These are phyloP conservation scores for Muscicapa striata DNA, from an alignment of 2,797 vertebrate species.

Conservation along the genomic window DNA sequence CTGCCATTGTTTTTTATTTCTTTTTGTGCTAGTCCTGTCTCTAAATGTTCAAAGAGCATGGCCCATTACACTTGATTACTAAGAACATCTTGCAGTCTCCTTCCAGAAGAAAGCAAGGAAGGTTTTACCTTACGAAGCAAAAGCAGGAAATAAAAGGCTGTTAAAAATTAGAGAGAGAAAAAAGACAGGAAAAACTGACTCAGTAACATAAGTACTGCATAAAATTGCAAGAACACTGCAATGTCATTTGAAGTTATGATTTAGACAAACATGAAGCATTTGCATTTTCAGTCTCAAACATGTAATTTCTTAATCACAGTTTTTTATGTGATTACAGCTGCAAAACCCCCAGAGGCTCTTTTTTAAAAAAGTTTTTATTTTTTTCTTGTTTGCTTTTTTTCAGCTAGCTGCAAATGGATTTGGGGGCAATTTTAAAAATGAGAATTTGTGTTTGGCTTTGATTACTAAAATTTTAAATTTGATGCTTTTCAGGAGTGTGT, in stretches of 20 bases:
- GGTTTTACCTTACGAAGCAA: background rate
- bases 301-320: conserved; percentile 2
- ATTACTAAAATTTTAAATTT: background rate
- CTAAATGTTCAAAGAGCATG: background rate
- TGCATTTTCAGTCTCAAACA: conserved; percentile 9
- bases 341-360: background rate
- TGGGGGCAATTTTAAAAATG: background rate
- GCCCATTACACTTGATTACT: conserved; percentile 27
- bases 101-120: conserved; percentile 17
- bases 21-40: background rate
- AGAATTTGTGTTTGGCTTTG: background rate
- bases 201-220: background rate
- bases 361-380: background rate
- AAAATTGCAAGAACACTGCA: background rate
- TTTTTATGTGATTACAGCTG: conserved; percentile 27
- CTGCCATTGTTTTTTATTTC: background rate
- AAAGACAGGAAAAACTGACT: background rate
- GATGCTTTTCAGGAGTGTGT: background rate
- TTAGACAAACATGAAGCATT: conserved; percentile 1
- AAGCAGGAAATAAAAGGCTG: background rate
- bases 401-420: background rate
- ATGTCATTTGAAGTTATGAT: background rate
- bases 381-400: background rate
- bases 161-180: conserved; percentile 15
- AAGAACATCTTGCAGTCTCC: background rate